These are phyloP conservation scores for Tachina fera DNA, from an alignment of 2,888 invertebrate genomes.

Conservation along the genomic window DNA sequence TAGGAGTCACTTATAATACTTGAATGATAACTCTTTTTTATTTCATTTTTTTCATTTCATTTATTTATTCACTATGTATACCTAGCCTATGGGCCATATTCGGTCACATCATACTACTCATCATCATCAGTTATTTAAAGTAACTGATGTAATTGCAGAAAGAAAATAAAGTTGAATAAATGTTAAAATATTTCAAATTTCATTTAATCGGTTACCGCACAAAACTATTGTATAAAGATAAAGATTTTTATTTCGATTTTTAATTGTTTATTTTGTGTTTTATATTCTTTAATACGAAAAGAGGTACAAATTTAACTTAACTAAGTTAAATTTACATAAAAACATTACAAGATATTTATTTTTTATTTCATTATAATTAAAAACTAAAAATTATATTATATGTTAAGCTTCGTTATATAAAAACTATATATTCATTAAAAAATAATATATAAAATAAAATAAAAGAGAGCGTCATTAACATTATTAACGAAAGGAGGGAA, in stretches of 20 bases:
- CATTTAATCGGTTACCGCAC: background rate
- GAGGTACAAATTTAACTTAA: slow-evolving; percentile 72
- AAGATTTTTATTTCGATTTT: slow-evolving; percentile 54
- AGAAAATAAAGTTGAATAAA: too few relatives aligned
- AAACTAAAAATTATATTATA: slow-evolving; percentile 67
- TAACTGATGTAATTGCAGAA: too few relatives aligned
- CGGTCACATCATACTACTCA: too few relatives aligned
- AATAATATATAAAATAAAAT: slow-evolving; percentile 37
- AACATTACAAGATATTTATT: slow-evolving; percentile 67
- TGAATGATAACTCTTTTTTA: too few relatives aligned
- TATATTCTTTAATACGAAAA: slow-evolving; percentile 70
- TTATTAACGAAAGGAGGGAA: slow-evolving; percentile 50
- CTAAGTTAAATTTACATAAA: slow-evolving; percentile 73
- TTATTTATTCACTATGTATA: too few relatives aligned
- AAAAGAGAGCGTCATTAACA: slow-evolving; percentile 62
- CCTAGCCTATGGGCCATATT: too few relatives aligned
- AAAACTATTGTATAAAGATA: slow-evolving; percentile 27
- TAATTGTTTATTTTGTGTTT: slow-evolving; percentile 63
- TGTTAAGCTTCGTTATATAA: slow-evolving; percentile 65
- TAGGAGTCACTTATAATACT: too few relatives aligned
- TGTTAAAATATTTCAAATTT: too few relatives aligned
- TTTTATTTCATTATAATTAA: slow-evolving; percentile 57
- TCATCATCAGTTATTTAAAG: too few relatives aligned
- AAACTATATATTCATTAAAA: slow-evolving; percentile 72
- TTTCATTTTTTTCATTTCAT: too few relatives aligned